Conservation (phyloP, 2,888 invertebrate genomes). For the Mimumesa dahlbomi region DNA sequence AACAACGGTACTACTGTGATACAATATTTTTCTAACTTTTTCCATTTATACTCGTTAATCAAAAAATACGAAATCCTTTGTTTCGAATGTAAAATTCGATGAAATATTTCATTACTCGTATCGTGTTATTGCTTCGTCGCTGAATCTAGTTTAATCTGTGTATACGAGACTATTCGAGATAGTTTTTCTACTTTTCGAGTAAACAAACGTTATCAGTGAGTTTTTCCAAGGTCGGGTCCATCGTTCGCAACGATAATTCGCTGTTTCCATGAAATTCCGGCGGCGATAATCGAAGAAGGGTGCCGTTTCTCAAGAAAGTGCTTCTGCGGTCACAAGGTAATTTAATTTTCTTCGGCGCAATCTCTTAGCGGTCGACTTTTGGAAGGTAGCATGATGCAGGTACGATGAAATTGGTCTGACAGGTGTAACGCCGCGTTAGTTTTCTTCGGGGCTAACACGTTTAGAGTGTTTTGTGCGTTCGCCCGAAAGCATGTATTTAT, state of each 20-base stretch:
- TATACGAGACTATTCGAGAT: no score
- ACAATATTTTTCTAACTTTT: no score
- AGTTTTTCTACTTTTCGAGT: no score
- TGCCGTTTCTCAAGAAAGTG: slow-evolving; percentile 33
- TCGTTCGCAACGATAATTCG: slow-evolving; percentile 41
- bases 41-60: no score
- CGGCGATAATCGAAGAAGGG: slow-evolving; percentile 45
- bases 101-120: no score
- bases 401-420: slow-evolving; percentile 70
- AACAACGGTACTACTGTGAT: no score
- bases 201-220: no score
- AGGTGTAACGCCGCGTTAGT: slow-evolving; percentile 71
- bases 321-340: slow-evolving; percentile 54
- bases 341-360: slow-evolving; percentile 70
- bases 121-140: no score
- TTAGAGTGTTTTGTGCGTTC: slow-evolving; percentile 21
- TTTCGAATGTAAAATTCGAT: no score
- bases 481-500: slow-evolving; percentile 24
- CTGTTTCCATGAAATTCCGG: slow-evolving; percentile 17
- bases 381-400: slow-evolving; percentile 70
- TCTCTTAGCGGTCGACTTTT: slow-evolving; percentile 72
- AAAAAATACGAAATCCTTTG: no score
- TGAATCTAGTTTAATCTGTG: no score
- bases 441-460: slow-evolving; percentile 35
- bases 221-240: no score